Conservation (phyloP, 2,888 invertebrate genomes). For the Helicoverpa assulta region DNA sequence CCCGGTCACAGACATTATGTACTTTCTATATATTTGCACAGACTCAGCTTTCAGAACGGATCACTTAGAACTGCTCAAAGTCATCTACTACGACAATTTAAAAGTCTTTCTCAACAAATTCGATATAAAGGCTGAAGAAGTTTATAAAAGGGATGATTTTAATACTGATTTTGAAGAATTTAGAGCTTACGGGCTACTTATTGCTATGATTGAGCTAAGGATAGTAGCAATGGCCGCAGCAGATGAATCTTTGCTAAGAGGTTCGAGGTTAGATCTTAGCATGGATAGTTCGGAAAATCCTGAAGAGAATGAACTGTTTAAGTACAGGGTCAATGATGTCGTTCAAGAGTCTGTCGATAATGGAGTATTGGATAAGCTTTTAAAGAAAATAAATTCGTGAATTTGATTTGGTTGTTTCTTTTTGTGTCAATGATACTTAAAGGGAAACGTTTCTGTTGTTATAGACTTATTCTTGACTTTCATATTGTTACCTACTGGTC, state of each 20-base stretch:
- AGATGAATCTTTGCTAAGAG: slow-evolving; percentile 66
- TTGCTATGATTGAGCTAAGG: slow-evolving; percentile 78
- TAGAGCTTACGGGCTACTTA: slow-evolving; percentile 76
- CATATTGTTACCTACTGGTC: too few species aligned
- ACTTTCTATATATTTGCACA: slow-evolving; percentile 80
- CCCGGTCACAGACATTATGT: slow-evolving; percentile 80
- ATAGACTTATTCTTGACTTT: neutral
- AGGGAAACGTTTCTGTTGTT: neutral
- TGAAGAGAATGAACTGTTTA: slow-evolving; percentile 67
- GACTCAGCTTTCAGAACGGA: slow-evolving; percentile 78
- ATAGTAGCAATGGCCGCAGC: slow-evolving; percentile 72
- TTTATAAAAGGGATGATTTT: slow-evolving; percentile 75
- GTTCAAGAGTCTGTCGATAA: slow-evolving; percentile 75
- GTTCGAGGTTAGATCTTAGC: slow-evolving; percentile 60
- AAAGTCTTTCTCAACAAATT: slow-evolving; percentile 71
- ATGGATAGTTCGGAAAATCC: slow-evolving; percentile 53
- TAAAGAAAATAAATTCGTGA: slow-evolving; percentile 57
- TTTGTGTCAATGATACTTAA: neutral
- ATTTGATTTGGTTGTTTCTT: neutral
- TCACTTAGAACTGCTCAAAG: slow-evolving; percentile 71
- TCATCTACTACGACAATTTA: slow-evolving; percentile 75
- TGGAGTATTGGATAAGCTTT: slow-evolving; percentile 74
- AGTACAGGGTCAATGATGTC: slow-evolving; percentile 78
- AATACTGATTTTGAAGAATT: slow-evolving; percentile 73
- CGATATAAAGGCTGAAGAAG: slow-evolving; percentile 69